Conservation (phyloP, 2,797 vertebrate species). For the Sebastiscus albofasciatus region DNA sequence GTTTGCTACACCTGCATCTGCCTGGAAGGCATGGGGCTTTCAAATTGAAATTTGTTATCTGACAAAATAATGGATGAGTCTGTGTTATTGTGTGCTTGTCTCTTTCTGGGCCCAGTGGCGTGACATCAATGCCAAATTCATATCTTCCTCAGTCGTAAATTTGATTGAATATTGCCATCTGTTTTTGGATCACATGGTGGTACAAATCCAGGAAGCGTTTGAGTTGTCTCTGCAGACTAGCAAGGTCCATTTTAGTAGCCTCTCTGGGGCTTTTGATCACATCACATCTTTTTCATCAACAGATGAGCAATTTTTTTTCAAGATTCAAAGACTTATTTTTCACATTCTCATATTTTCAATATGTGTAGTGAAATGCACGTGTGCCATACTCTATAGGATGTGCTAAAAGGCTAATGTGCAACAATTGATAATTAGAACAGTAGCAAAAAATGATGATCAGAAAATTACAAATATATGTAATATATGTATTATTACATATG, state of each 20-base stretch:
- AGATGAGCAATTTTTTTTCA: no score
- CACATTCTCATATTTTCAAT: no score
- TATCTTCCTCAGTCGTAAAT: slow-evolving; percentile 15
- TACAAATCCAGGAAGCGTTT: background rate
- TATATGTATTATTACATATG: no score
- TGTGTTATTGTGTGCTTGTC: background rate
- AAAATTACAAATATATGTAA: no score
- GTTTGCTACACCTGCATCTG: background rate
- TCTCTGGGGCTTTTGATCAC: no score
- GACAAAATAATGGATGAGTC: slow-evolving; percentile 23
- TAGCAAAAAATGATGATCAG: no score
- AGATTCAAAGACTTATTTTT: no score
- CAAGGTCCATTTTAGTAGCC: no score
- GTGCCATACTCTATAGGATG: accelerated
- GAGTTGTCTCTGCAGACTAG: background rate
- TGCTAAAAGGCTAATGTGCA: no score
- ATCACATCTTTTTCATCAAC: no score
- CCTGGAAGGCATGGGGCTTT: background rate
- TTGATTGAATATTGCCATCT: slow-evolving; percentile 36
- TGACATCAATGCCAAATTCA: slow-evolving; percentile 10
- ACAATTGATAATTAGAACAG: no score
- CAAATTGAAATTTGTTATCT: background rate
- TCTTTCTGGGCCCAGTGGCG: background rate
- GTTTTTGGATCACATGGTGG: background rate
- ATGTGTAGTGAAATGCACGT: no score